These are phyloP conservation scores for Ariolimax columbianus DNA, from an alignment of 2,888 invertebrate genomes.

Conservation along the genomic window DNA sequence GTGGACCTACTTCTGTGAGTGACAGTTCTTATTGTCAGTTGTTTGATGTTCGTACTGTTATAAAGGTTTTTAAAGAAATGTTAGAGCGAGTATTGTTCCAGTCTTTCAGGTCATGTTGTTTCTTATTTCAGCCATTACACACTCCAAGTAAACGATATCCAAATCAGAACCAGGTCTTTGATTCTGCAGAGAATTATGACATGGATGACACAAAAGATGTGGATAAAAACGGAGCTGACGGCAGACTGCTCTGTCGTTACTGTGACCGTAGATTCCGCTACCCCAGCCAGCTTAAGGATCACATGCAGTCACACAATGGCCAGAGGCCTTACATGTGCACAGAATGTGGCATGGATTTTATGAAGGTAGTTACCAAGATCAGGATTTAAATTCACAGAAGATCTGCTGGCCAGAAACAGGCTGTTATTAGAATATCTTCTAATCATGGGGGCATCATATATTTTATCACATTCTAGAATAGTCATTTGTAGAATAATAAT, in stretches of 20 bases:
- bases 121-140: conserved; percentile 34
- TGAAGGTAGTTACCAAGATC: conserved; percentile 71
- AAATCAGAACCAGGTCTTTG: conserved; percentile 44
- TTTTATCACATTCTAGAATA: background rate
- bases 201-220: conserved; percentile 40
- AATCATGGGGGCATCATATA: background rate
- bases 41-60: background rate
- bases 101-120: conserved; percentile 14
- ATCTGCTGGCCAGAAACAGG: background rate
- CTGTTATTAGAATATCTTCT: background rate
- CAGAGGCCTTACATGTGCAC: conserved; percentile 77
- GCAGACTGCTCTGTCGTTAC: conserved; percentile 69
- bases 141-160: conserved; percentile 39
- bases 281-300: conserved; percentile 78
- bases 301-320: conserved; percentile 76
- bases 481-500: background rate
- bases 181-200: conserved; percentile 28
- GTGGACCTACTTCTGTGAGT: background rate
- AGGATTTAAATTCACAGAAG: background rate
- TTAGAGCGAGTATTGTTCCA: background rate
- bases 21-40: background rate
- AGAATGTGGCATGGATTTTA: conserved; percentile 79
- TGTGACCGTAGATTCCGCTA: conserved; percentile 75
- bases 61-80: background rate
- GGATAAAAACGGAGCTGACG: conserved; percentile 62